phyloP scores from a whole-genome alignment of 92 coral and sea anemone species.

The Palythoa heliodiscus region DNA sequence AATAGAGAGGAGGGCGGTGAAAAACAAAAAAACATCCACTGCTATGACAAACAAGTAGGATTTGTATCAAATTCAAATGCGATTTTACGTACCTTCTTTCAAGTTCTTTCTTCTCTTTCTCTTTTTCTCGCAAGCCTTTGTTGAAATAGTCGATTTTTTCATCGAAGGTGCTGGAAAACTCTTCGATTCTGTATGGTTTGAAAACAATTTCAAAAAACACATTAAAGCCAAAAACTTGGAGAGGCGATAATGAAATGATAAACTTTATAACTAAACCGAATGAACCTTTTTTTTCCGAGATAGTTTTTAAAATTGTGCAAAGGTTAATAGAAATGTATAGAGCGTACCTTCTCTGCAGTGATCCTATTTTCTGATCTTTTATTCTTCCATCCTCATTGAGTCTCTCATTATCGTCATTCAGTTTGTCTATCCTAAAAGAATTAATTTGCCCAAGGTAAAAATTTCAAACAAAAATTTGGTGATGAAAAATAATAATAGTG shows the following conservation, averaged over 20 bases:
- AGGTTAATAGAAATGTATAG: neutral
- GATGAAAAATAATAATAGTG: neutral
- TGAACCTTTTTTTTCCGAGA: neutral
- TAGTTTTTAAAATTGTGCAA: neutral
- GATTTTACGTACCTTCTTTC: constrained; percentile 67
- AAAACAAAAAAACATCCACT: too few species aligned
- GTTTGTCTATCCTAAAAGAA: constrained; percentile 65
- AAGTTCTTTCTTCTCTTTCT: constrained; percentile 75
- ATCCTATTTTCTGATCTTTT: constrained; percentile 77
- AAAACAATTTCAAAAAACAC: neutral
- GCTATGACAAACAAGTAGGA: neutral
- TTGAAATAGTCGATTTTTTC: constrained; percentile 68
- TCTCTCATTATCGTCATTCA: constrained; percentile 75
- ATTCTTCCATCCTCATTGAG: constrained; percentile 68
- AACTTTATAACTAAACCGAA: too few species aligned
- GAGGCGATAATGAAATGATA: neutral
- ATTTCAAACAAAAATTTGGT: neutral
- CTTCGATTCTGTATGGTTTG: constrained; percentile 67
- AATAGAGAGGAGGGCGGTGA: too few species aligned
- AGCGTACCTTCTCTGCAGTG: constrained; percentile 82
- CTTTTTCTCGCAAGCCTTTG: constrained; percentile 81
- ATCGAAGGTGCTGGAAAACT: constrained; percentile 68
- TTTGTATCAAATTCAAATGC: neutral
- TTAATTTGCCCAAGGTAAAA: neutral
- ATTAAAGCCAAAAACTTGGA: neutral